These are phyloP conservation scores for Laupala kohalensis DNA, from an alignment of 1,140 invertebrate genomes.

Conservation along the genomic window DNA sequence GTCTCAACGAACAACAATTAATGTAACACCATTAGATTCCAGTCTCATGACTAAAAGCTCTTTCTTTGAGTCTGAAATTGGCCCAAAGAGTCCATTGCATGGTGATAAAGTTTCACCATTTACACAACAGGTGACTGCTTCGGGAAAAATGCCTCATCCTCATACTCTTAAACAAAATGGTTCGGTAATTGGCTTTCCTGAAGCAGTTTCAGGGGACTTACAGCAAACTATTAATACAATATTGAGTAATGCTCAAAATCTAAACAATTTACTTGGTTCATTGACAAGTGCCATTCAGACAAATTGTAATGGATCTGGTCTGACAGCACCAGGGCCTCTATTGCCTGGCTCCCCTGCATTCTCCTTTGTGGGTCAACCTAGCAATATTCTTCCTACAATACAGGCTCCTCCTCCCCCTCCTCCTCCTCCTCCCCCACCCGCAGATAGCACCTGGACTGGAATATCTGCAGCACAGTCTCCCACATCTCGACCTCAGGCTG, in stretches of 20 bases:
- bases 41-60: slow-evolving; percentile 6
- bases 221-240: slow-evolving; percentile 25
- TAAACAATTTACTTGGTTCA: slow-evolving; percentile 24
- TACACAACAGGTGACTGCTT: slow-evolving; percentile 5
- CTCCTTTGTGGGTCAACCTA: slow-evolving; percentile 6
- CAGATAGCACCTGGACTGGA: not conserved
- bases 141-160: slow-evolving; percentile 8
- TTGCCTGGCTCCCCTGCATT: slow-evolving; percentile 1
- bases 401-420: slow-evolving; percentile 14
- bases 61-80: slow-evolving; percentile 10
- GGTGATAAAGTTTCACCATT: slow-evolving; percentile 6
- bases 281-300: slow-evolving; percentile 16
- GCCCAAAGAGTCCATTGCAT: slow-evolving; percentile 10
- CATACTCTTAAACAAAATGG: slow-evolving; percentile 8
- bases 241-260: slow-evolving; percentile 25
- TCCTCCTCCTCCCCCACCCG: slow-evolving; percentile 17
- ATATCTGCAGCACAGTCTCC: not conserved
- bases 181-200: not conserved
- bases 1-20: not conserved
- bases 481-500: not conserved
- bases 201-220: slow-evolving; percentile 21
- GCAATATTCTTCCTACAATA: slow-evolving; percentile 3
- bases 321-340: not conserved
- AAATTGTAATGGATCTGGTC: slow-evolving; percentile 1
- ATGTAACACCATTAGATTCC: not conserved